These are phyloP conservation scores for Coregonus sp. DNA, from an alignment of 2,797 vertebrate species.

Conservation along the genomic window DNA sequence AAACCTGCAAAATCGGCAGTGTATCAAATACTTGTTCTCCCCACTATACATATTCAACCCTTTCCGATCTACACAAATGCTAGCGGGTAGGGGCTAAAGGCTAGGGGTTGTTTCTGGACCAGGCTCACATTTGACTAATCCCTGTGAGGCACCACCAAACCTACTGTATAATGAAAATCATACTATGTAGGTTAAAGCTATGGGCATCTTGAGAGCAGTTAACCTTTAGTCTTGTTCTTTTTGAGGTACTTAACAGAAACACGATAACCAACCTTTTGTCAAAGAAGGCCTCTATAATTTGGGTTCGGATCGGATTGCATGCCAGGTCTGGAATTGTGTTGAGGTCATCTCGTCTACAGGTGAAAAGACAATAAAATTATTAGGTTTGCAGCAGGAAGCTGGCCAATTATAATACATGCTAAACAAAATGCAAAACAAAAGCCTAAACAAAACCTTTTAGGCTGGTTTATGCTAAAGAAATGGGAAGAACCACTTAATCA, in stretches of 20 bases:
- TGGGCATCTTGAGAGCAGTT: background rate
- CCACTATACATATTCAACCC: no score
- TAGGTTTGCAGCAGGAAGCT: background rate
- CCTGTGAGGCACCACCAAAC: no score
- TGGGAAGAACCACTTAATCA: background rate
- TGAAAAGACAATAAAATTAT: background rate
- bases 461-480: constrained; percentile 33
- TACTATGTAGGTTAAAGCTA: background rate
- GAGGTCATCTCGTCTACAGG: constrained; percentile 81
- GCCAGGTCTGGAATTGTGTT: constrained; percentile 84
- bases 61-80: no score
- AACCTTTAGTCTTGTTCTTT: background rate
- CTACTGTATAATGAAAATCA: no score
- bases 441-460: constrained; percentile 30
- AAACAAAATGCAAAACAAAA: background rate
- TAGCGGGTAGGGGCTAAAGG: no score
- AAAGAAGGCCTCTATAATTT: constrained; percentile 92
- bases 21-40: no score
- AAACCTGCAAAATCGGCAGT: no score
- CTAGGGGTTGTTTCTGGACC: no score
- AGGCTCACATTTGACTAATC: no score
- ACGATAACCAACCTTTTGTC: constrained; percentile 80
- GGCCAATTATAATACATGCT: background rate
- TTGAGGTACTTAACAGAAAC: background rate
- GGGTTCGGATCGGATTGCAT: constrained; percentile 86